phyloP scores from a whole-genome alignment of 2,797 vertebrate genomes.

The Meda fulgida region DNA sequence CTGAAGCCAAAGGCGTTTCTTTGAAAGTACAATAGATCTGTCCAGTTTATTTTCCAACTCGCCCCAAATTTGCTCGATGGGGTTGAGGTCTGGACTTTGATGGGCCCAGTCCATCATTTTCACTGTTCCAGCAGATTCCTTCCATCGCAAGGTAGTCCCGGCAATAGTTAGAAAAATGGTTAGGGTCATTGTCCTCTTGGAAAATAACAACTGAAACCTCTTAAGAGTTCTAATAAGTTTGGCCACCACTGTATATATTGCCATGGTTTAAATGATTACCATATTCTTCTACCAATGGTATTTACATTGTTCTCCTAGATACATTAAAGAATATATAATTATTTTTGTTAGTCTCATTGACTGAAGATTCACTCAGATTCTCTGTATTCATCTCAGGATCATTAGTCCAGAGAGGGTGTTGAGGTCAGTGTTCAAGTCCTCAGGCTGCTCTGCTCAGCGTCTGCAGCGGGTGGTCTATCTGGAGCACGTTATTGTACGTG shows the following conservation, averaged over 20 bases:
- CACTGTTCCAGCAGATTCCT: too few species aligned
- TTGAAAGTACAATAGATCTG: too few species aligned
- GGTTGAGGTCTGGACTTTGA: too few species aligned
- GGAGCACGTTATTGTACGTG: slow-evolving; percentile 88
- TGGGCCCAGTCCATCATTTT: too few species aligned
- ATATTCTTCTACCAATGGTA: neutral
- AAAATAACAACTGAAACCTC: too few species aligned
- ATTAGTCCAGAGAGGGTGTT: slow-evolving; percentile 84
- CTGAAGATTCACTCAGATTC: neutral
- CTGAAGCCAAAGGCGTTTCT: too few species aligned
- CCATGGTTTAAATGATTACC: neutral
- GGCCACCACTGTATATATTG: neutral
- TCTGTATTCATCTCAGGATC: slow-evolving; percentile 73
- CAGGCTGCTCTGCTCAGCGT: slow-evolving; percentile 83
- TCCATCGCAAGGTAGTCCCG: too few species aligned
- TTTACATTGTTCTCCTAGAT: neutral
- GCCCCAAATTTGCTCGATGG: too few species aligned
- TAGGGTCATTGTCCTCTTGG: too few species aligned
- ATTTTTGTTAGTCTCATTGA: neutral
- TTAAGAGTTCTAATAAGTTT: too few species aligned
- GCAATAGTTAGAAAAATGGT: too few species aligned
- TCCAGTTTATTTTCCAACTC: too few species aligned
- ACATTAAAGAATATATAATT: neutral
- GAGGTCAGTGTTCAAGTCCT: slow-evolving; percentile 83
- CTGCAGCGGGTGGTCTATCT: slow-evolving; percentile 86